Evolutionary conservation across 37 sponge, comb jelly and placozoan species (phyloP), one percentile per base, ranked within the genome.

Genomic region (Eunapius fragilis): DNA sequence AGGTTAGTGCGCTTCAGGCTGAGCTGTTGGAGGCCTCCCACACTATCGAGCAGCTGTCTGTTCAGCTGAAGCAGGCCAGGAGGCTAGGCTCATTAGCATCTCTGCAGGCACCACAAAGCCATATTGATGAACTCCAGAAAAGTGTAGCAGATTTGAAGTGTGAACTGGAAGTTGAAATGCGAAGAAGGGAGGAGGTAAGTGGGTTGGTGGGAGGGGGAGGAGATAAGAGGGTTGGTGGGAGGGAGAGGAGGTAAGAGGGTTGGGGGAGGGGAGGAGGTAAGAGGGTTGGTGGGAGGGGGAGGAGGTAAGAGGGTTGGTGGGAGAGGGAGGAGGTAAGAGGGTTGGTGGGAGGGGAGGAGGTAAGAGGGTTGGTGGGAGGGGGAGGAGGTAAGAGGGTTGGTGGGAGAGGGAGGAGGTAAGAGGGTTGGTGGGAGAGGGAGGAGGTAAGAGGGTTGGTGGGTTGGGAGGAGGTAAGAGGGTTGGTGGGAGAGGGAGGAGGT

Each of bases 11-110:
- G 14, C 84, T 88, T 24, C 85, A 76, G 49, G 58, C 35, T 6
- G 88, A 92, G 70, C 71, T 92, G 67, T 19, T 76, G 24, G 50
- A 76, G 19, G 92, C 88, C 14, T 33, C 86, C 24, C 28, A 31
- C 6, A 75, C 76, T 68, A 67, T 92, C 13, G 76, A 75, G 25
- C 37, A 35, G 19, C 84, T 92, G 84, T 74, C 79, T 25, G 9
- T 26, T 23, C 80, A 89, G 71, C 80, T 89, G 27, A 80, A 89
- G 47, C 74, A 79, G 68, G 75, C 69, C 30, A 69, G 27, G 38
- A 7, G 17, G 71, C 7, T 34, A 0, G 36, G 71, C 36, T 33
- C 26, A 0, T 25, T 27, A 0, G 25, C 23, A 68, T 81, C 23
- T 30, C 82, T 30, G n/a, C n/a, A n/a, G 30, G 23, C 11, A 2